A percentile compares a stretch with the other conserved stretches of the same genome.
These are phyloP conservation scores for Mus spretus DNA, from an alignment of 2,797 vertebrate species.

Conservation along the genomic window DNA sequence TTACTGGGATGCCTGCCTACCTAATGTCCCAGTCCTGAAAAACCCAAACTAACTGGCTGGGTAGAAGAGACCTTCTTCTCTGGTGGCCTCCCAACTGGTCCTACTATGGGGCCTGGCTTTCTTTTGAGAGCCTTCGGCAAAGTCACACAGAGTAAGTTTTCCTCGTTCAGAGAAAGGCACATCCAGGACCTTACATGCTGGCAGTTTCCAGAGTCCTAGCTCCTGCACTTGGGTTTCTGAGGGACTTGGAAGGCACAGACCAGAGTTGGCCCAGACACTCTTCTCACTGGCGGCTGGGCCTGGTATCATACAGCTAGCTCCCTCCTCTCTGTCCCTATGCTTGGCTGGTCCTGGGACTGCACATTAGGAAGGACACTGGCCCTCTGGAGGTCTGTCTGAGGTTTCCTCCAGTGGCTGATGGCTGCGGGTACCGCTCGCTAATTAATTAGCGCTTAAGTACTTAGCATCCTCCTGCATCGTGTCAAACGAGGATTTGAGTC, in stretches of 20 bases:
- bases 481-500: constrained; percentile 86
- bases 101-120: background rate
- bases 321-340: background rate
- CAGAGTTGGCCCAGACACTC: background rate
- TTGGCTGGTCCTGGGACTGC: background rate
- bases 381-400: constrained; percentile 72
- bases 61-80: background rate
- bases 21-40: background rate
- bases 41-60: background rate
- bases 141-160: background rate
- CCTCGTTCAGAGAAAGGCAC: background rate
- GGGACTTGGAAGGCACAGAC: background rate
- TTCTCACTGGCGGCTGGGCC: background rate
- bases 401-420: constrained; percentile 75
- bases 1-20: background rate
- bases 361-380: background rate
- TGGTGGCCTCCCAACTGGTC: background rate
- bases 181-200: accelerated
- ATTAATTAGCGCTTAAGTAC: constrained; percentile 86
- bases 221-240: background rate
- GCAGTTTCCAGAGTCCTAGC: background rate
- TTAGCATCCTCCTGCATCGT: constrained; percentile 83
- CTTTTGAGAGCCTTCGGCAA: background rate
- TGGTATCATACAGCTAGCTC: background rate
- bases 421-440: constrained; percentile 77